Evolutionary conservation across 2,113 vertebrate species (phyloP), one percentile per base, ranked within the genome.

Genomic region (Lagopus muta): DNA sequence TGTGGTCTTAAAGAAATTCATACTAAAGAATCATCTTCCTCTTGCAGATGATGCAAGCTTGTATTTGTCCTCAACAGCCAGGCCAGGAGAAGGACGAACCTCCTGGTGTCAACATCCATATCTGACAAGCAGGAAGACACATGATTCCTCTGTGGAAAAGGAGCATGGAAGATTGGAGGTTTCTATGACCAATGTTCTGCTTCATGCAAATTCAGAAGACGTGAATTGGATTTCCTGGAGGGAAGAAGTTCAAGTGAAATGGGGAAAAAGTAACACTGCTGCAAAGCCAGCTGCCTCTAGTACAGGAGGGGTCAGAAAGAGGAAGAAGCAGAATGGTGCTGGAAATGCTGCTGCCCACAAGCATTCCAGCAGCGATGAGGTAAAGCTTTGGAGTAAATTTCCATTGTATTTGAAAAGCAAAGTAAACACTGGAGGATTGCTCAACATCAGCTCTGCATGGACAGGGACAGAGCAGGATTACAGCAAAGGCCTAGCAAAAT

Each of bases 361-460:
- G 80, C 19, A 8, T 92, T 65, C 65, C 82, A 90, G 72, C 32
- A 91, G 82, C 0, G 9, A 95, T 88, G 82, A 91, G 52, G 47
- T 92, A 93, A 93, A 94, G n/a, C 52, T 94, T 69, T 89, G 82
- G 79, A 93, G 27, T 71, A 91, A 93, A 95, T 91, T 94, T 92
- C 73, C 90, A 88, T 81, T 94, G 90, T 94, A 79, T 83, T 88
- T 57, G 70, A 83, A 77, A 83, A 48, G 20, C 36, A 67, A 92
- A 91, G 42, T 67, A 92, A 95, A 83, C 76, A 78, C 28, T 67
- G 47, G 76, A 22, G 16, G 27, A 52, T 92, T 92, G 65, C 85
- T 91, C 72, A 93, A 88, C 20, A 21, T 16, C 52, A 80, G 61
- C 7, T 80, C 78, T 83, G 22, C 57, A 61, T 13, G 40, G 61